Percentiles rank a stretch among this genome's conserved stretches.
phyloP scores from a whole-genome alignment of 2,113 vertebrate species.

The Progne subis region DNA sequence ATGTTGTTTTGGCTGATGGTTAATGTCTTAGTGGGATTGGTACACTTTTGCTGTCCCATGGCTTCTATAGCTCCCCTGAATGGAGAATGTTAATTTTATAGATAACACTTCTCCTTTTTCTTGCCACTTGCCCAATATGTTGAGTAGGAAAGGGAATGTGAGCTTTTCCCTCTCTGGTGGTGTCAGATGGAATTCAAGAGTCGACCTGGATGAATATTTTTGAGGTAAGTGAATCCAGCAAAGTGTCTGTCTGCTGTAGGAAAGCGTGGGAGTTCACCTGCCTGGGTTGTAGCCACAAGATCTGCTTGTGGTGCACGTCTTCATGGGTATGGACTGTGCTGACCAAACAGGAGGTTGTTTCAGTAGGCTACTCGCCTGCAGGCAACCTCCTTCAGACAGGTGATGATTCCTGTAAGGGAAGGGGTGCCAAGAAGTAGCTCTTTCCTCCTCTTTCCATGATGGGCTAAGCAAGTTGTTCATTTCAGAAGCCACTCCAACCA shows the following conservation, averaged over 20 bases:
- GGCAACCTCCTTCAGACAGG: background rate
- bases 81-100: background rate
- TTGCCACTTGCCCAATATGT: background rate
- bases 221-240: background rate
- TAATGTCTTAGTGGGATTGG: background rate
- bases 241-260: background rate
- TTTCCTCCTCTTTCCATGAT: background rate
- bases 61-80: background rate
- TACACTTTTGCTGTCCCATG: background rate
- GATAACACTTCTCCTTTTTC: background rate
- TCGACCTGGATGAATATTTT: background rate
- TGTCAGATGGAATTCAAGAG: background rate
- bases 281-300: background rate
- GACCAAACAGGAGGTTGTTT: background rate
- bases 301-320: background rate
- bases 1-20: background rate
- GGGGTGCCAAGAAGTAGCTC: background rate
- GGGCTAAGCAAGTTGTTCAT: background rate
- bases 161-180: background rate
- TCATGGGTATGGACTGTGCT: background rate
- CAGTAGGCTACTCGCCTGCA: background rate
- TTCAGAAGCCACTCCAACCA: background rate
- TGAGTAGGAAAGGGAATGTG: background rate
- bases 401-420: background rate
- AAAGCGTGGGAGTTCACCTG: background rate